Percentiles rank a stretch among this genome's conserved stretches.
These are phyloP conservation scores for Probosciger aterrimus DNA, from an alignment of 2,113 vertebrate genomes.

Conservation along the genomic window DNA sequence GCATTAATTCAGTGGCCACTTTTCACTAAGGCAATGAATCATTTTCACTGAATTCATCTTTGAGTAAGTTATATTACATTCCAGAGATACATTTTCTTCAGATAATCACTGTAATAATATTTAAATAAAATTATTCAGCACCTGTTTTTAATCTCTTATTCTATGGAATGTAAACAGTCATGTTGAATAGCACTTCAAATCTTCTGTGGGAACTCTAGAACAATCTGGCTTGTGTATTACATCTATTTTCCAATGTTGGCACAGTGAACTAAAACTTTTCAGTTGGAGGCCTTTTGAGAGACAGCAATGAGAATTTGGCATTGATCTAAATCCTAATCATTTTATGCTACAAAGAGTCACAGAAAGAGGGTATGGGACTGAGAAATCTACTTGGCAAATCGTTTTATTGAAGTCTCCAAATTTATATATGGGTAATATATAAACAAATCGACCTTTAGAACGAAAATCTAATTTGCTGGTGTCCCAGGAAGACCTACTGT, in stretches of 20 bases:
- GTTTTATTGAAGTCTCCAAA: not conserved
- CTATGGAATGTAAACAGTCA: not conserved
- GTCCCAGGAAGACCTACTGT: not conserved
- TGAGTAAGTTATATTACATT: not conserved
- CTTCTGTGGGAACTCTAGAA: not conserved
- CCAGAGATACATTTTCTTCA: not conserved
- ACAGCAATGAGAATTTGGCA: not conserved
- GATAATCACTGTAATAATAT: not conserved
- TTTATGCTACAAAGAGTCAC: not conserved
- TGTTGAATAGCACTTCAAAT: not conserved
- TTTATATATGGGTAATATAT: not conserved
- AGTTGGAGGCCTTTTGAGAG: not conserved
- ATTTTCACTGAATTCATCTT: not conserved
- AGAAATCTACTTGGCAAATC: not conserved
- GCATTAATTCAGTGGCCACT: not conserved
- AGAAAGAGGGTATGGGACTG: not conserved
- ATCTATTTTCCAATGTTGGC: not conserved
- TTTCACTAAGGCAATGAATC: not conserved
- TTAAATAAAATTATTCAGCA: constrained; percentile 6
- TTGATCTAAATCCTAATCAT: not conserved
- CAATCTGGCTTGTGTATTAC: not conserved
- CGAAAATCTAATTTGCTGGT: not conserved
- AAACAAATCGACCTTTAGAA: not conserved
- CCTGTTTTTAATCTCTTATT: not conserved
- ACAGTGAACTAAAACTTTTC: not conserved